phyloP scores from a whole-genome alignment of 1,140 invertebrate species.

The Drosophila eugracilis region DNA sequence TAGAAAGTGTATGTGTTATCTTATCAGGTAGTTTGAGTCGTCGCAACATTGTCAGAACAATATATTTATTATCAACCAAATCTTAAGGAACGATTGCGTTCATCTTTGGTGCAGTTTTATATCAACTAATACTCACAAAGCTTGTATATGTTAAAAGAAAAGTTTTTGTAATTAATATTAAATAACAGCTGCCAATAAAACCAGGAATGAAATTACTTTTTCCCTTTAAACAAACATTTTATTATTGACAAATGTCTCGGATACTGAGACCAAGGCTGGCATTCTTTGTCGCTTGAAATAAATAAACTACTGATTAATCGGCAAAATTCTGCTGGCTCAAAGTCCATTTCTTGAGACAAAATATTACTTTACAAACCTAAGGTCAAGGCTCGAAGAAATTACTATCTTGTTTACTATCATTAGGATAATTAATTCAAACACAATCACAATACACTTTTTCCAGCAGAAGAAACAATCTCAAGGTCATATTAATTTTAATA shows the following conservation, averaged over 20 bases:
- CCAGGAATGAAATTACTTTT: too few relatives aligned
- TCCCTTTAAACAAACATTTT: too few relatives aligned
- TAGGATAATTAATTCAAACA: neutral
- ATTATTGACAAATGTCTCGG: neutral
- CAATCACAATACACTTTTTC: neutral
- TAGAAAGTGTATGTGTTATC: constrained; percentile 5
- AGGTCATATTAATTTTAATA: neutral
- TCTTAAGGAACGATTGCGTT: neutral
- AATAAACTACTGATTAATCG: too few relatives aligned
- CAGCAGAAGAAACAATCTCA: neutral
- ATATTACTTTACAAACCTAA: too few relatives aligned
- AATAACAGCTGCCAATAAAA: neutral
- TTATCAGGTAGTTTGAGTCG: neutral
- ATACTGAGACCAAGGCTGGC: too few relatives aligned
- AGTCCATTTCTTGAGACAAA: too few relatives aligned
- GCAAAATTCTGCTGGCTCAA: too few relatives aligned
- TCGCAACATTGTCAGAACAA: neutral
- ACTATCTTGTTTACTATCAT: neutral
- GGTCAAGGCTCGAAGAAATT: too few relatives aligned
- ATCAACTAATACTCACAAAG: too few relatives aligned
- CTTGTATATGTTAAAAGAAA: neutral
- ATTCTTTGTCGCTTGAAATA: too few relatives aligned
- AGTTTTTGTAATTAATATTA: neutral
- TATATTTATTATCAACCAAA: too few relatives aligned
- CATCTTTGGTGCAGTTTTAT: neutral